These are phyloP conservation scores for Azemiops feae DNA, from an alignment of 2,113 vertebrate species.

Conservation along the genomic window DNA sequence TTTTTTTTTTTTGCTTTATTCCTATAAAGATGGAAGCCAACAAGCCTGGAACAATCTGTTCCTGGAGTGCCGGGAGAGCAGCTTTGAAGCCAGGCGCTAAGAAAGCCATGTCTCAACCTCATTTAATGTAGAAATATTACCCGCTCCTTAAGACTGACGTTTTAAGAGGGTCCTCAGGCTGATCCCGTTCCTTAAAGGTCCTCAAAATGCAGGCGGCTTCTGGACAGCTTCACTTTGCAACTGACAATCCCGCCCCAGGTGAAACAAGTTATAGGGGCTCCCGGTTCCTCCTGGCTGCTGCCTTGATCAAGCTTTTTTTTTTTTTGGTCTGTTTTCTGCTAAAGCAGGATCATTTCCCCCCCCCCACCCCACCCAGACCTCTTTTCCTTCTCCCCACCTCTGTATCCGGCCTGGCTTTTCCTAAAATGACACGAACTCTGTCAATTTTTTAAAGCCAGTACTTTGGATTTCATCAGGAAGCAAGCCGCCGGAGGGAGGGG, in stretches of 20 bases:
- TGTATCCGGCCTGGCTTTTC: background rate
- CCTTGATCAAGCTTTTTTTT: background rate
- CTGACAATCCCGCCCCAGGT: background rate
- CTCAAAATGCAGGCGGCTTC: background rate
- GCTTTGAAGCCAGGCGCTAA: background rate
- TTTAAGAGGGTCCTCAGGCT: constrained; percentile 21
- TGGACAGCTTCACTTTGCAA: constrained; percentile 24
- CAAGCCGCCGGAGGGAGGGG: background rate
- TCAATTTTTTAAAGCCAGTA: background rate
- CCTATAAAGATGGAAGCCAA: background rate
- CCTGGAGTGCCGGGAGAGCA: no score
- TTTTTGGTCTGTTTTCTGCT: background rate
- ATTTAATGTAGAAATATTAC: constrained; percentile 13
- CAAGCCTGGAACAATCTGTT: background rate
- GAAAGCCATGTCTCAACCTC: background rate
- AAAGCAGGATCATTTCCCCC: background rate
- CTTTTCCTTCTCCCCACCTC: background rate
- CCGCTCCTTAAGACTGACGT: background rate
- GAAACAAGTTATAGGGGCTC: background rate
- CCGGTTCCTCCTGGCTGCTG: background rate
- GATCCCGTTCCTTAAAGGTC: constrained; percentile 18
- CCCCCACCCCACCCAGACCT: background rate
- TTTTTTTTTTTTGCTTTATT: no score
- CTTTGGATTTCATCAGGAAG: background rate
- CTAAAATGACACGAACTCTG: background rate